These are phyloP conservation scores for Umimayanthus kanabou DNA, from an alignment of 92 coral and sea anemone genomes.

Conservation along the genomic window DNA sequence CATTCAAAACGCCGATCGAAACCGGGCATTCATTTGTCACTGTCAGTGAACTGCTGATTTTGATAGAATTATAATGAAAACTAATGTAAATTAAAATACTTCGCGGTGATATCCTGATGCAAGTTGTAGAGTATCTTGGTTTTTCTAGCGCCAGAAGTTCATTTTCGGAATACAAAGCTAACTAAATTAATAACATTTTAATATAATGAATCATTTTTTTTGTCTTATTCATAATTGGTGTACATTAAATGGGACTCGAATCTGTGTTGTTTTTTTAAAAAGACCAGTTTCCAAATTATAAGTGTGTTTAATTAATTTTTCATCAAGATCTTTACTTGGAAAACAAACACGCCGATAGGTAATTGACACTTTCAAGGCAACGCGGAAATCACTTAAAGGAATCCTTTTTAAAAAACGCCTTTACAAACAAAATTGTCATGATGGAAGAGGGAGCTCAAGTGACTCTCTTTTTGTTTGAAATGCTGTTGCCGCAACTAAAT, in stretches of 20 bases:
- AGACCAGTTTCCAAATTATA: background rate
- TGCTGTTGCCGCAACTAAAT: conserved; percentile 2
- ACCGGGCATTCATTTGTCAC: background rate
- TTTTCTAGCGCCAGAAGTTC: background rate
- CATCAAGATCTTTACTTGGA: conserved; percentile 19
- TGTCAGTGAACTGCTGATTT: background rate
- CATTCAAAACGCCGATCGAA: background rate
- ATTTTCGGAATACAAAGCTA: background rate
- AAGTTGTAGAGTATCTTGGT: background rate
- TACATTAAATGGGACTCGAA: background rate
- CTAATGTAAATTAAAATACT: background rate
- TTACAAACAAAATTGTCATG: background rate
- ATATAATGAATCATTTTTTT: background rate
- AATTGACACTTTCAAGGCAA: conserved; percentile 4
- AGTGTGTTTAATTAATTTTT: conserved; percentile 21
- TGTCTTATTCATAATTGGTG: background rate
- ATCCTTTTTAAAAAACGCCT: background rate
- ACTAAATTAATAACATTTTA: background rate
- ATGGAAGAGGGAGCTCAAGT: background rate
- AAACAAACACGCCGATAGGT: conserved; percentile 4
- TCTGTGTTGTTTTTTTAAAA: background rate
- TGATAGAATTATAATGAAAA: background rate
- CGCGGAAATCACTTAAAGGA: conserved; percentile 12
- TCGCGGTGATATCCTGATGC: background rate
- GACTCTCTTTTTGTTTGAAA: background rate